Evolutionary conservation across 2,888 invertebrate species (phyloP).

Genomic region (Andrena chrysosceles): DNA sequence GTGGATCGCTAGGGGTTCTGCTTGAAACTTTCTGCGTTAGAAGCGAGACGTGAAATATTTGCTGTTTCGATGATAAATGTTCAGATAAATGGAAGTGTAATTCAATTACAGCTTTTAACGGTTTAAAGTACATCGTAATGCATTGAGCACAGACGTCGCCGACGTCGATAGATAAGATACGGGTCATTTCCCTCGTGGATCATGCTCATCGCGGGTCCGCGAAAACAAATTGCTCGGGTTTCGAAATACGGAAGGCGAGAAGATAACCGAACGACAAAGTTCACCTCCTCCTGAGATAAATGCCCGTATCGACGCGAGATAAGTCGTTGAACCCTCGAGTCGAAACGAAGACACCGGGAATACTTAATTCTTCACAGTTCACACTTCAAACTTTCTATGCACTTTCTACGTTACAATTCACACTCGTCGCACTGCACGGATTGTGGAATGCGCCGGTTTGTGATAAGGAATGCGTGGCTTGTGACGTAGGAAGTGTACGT

Average conservation of each 20-base stretch:
- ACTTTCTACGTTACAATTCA: too few species aligned
- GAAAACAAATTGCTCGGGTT: conserved; percentile 57
- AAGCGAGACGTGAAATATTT: neutral
- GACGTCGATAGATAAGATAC: conserved; percentile 43
- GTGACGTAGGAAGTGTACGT: too few species aligned
- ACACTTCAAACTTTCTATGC: too few species aligned
- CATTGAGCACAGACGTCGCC: conserved; percentile 17
- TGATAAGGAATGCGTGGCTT: too few species aligned
- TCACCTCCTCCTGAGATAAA: conserved; percentile 53
- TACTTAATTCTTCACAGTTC: too few species aligned
- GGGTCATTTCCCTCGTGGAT: conserved; percentile 50
- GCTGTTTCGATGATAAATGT: neutral
- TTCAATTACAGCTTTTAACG: conserved; percentile 6
- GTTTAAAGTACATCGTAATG: neutral
- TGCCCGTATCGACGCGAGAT: conserved; percentile 50
- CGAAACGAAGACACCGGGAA: neutral
- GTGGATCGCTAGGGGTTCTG: neutral
- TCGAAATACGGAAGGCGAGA: conserved; percentile 64
- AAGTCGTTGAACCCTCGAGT: conserved; percentile 43
- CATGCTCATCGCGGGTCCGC: conserved; percentile 43
- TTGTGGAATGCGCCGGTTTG: too few species aligned
- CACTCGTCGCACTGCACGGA: too few species aligned
- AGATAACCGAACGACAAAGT: conserved; percentile 64
- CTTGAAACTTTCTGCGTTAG: neutral
- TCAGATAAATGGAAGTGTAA: neutral